Base-by-base conservation (phyloP, 2,888 invertebrate species). In the Epistrophe grossulariae region DNA sequence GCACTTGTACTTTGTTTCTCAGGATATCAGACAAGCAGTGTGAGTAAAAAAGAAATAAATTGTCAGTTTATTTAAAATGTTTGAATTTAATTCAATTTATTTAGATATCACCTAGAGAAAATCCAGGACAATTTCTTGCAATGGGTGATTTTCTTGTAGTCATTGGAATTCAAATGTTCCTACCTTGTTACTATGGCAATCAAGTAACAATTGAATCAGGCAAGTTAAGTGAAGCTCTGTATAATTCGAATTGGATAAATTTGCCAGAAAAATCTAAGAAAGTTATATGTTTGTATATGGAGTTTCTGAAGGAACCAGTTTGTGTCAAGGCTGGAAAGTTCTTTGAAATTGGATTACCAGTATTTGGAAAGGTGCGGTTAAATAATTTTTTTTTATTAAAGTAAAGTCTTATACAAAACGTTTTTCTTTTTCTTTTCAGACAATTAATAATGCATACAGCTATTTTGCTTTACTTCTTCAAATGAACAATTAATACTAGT, bases 141-240 rank as follows among this genome's bases (percentile, higher is more conserved):
- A 90, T 88, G 15, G 13, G 89, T 5, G 90, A 90, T 38, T 91
- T 91, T 52, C 57, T 89, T 15, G 66, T 82, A 17, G 88, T 90
- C 0, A 91, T 92, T 90, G 80, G 90, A 24, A 64, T 91, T 7
- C 89, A 92, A 89, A 91, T 92, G 45, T 92, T 89, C 74, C 77
- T 92, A 38, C 92, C 92, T 71, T 92, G 92, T 77, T 91, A 90
- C 64, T 92, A 89, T 80, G 91, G 90, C 64, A 91, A 91, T 70
- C 89, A 91, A 76, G 60, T 92, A 6, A 91, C 90, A n/a, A 4
- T 89, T 0, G 88, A 90, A 52, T 90, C 91, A 19, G 78, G 89
- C 17, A 73, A 88, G 17, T 68, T 92, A 1, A 88, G 89, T 5
- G 82, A 88, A 4, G 88, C 90, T 48, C 88, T 90, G 4, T 92